Base-by-base conservation (phyloP, 2,113 vertebrate species). In the Casuarius casuarius region DNA sequence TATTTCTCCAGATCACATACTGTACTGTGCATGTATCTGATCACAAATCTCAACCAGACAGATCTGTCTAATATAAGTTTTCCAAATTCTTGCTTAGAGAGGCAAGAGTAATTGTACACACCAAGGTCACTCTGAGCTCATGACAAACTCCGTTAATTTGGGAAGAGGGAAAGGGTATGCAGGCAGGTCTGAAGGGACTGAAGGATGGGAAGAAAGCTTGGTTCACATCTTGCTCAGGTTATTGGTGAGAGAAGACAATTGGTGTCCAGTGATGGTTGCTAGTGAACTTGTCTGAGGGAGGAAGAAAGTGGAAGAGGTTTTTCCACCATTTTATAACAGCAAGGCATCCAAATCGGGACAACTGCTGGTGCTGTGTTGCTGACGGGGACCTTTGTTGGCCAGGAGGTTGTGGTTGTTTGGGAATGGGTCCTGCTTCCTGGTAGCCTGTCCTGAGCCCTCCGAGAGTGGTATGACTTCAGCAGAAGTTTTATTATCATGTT, bases 1-100 rank as follows among this genome's bases (percentile, higher is more conserved):
- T 97, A 95, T 91, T 84, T 95, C 78, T 97, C 46, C 54, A 81
- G 74, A 82, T 97, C 91, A 71, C 87, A 85, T 68, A 3, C 54
- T 85, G 78, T 83, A 73, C 71, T 0, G 10, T 92, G 91, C 62
- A 2, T 49, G 84, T 87, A 92, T 94, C 89, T 66, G 82, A 90
- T 94, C 91, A 83, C 95, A 95, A 94, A 95, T 96, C 91, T 95
- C 70, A 90, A 73, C 51, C 79, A 79, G 66, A 59, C 44, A 4
- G 84, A 91, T 78, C 61, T 90, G 88, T 84, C 76, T 86, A 38
- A 49, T 92, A 79, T 75, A 94, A 77, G 65, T 66, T 76, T 96
- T 76, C 87, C 49, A 42, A 87, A 92, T 90, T 93, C 92, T 95
- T 96, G 92, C 86, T 93, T 72, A 72, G 70, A 81, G 42, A 94